These are phyloP conservation scores for Phaenicophaeus curvirostris DNA, from an alignment of 2,797 vertebrate genomes.

Conservation along the genomic window DNA sequence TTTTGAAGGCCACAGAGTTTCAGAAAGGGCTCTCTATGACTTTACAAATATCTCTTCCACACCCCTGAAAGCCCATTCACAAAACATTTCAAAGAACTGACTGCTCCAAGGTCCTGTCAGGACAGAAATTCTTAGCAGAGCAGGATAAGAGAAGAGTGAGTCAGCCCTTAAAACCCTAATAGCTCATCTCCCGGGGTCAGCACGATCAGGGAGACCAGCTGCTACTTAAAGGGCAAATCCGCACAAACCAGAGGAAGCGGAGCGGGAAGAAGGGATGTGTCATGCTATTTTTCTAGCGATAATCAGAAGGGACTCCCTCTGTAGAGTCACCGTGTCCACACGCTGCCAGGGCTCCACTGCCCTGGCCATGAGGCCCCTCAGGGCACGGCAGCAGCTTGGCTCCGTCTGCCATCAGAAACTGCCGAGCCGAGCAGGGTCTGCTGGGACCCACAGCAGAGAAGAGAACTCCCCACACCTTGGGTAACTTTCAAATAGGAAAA, in stretches of 20 bases:
- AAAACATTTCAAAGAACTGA: background rate
- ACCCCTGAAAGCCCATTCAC: background rate
- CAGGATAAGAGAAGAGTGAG: background rate
- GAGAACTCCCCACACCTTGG: background rate
- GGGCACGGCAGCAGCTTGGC: background rate
- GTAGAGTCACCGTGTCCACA: background rate
- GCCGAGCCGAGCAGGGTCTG: background rate
- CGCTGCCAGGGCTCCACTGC: background rate
- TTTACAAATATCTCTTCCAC: background rate
- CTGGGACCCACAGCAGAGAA: background rate
- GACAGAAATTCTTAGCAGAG: background rate
- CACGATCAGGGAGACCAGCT: background rate
- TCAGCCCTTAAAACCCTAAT: background rate
- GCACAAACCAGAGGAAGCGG: background rate
- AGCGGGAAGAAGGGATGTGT: background rate
- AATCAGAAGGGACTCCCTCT: background rate
- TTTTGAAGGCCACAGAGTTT: background rate
- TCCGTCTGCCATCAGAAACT: background rate
- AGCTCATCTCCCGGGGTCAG: background rate
- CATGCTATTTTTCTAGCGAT: background rate
- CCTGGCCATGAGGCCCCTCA: background rate
- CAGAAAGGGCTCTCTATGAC: no score
- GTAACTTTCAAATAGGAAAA: background rate
- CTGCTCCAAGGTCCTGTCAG: background rate
- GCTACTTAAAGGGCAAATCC: background rate